Conservation (phyloP, 2,797 vertebrate species). For the Spinibarbus caldwelli region DNA sequence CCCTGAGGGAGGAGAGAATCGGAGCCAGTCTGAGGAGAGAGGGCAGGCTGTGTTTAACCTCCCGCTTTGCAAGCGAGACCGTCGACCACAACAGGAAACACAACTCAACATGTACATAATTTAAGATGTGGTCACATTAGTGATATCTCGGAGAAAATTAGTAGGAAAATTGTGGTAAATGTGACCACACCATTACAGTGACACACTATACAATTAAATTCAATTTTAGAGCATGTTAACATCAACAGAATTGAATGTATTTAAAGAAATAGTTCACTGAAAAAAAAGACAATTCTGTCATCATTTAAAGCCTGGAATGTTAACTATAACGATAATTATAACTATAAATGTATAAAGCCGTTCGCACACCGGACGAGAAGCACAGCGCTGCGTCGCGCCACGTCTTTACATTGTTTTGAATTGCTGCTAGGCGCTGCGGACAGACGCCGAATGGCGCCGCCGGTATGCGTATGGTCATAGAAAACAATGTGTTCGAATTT, state of each 20-base stretch:
- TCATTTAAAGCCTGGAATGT: neutral
- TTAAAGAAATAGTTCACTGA: neutral
- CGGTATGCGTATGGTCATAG: too few species aligned
- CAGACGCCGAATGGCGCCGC: too few species aligned
- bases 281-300: too few species aligned
- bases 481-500: too few species aligned
- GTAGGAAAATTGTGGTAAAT: neutral
- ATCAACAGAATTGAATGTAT: neutral
- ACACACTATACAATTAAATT: neutral
- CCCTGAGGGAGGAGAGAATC: constrained; percentile 80
- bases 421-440: too few species aligned
- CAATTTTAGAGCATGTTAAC: neutral
- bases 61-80: constrained; percentile 38
- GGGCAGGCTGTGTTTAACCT: constrained; percentile 63
- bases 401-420: too few species aligned
- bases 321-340: neutral
- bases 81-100: constrained; percentile 18
- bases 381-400: too few species aligned
- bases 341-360: neutral
- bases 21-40: constrained; percentile 61
- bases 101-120: constrained; percentile 60
- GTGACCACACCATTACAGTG: neutral
- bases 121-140: neutral
- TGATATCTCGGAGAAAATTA: too few species aligned
- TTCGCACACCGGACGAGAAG: too few species aligned